A percentile compares a stretch with the other conserved stretches of the same genome.
These are phyloP conservation scores for Lepus oiostolus DNA, from an alignment of 2,797 vertebrate species.

Conservation along the genomic window DNA sequence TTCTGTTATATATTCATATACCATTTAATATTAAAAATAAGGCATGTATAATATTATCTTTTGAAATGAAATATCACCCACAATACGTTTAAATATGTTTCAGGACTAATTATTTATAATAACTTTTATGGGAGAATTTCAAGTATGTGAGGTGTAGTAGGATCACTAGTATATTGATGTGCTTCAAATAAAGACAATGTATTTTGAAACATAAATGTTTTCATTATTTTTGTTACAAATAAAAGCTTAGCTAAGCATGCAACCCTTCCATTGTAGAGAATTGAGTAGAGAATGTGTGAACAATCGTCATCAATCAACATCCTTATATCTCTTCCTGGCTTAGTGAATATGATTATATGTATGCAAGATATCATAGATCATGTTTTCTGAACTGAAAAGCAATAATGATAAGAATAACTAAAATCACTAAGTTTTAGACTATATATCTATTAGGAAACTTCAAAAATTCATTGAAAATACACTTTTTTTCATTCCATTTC, in stretches of 20 bases:
- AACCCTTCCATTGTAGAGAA: not conserved
- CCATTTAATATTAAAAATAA: slow-evolving; percentile 19
- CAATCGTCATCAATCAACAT: not conserved
- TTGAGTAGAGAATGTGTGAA: not conserved
- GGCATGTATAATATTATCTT: not conserved
- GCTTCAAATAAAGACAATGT: not conserved
- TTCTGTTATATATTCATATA: not conserved
- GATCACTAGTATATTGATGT: not conserved
- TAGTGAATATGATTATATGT: not conserved
- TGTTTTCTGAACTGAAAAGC: slow-evolving; percentile 13
- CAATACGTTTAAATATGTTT: not conserved
- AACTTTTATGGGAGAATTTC: not conserved
- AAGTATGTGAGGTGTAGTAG: not conserved
- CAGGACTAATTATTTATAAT: not conserved
- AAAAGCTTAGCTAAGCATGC: not conserved
- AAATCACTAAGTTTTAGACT: not conserved
- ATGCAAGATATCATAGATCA: not conserved
- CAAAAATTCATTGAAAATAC: too few relatives aligned
- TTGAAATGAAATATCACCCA: not conserved
- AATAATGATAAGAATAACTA: not conserved
- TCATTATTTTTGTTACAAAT: not conserved
- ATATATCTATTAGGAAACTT: not conserved
- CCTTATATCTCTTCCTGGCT: not conserved
- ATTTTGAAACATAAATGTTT: slow-evolving; percentile 6
- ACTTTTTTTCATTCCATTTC: too few relatives aligned